Evolutionary conservation across 2,888 invertebrate species (phyloP), one percentile per base, ranked within the genome.

Genomic region (Aphidius colemani): DNA sequence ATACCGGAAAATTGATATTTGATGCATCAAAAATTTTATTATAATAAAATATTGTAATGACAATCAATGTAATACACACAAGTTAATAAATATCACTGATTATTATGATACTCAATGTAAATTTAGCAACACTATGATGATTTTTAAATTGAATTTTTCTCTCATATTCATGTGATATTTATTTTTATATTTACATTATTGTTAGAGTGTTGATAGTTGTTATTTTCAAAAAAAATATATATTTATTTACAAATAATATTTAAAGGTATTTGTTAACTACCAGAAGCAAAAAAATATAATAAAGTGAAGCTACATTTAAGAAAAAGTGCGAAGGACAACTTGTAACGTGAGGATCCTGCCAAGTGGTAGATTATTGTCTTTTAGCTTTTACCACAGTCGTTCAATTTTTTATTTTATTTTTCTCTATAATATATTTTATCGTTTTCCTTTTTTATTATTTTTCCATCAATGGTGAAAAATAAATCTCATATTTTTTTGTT

Each of bases 311-410:
- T 55, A 45, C 50, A 59, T 64, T 64, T 61, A 53, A 61, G 56
- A 64, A 41, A 51, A 61, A 61, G 64, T 57, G 61, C 53, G 60
- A 64, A 64, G 64, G 64, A 64, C 64, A 64, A 41, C 10, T 51
- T 57, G 64, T 64, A 64, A 64, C 64, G 64, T 64, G 64, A 64
- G 61, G 64, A 61, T 61, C 61, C 53, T 64, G 61, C 64, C 51
- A 64, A 64, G 64, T 51, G 56, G 44, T 53, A 46, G 61, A 61
- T 64, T 64, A 64, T 64, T 61, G 64, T 64, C 43, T 13, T 49
- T 30, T 13, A 45, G 44, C 45, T 44, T 56, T 43, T 44, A 41
- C 40, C 11, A 43, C 51, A 13, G 30, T 30, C 30, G 30, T 30
- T 30, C 30, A n/a, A 40, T 39, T 11, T 40, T 57, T 7, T 39